Evolutionary conservation across 2,888 invertebrate species (phyloP), one percentile per base, ranked within the genome.

Genomic region (Caradrina kadenii): DNA sequence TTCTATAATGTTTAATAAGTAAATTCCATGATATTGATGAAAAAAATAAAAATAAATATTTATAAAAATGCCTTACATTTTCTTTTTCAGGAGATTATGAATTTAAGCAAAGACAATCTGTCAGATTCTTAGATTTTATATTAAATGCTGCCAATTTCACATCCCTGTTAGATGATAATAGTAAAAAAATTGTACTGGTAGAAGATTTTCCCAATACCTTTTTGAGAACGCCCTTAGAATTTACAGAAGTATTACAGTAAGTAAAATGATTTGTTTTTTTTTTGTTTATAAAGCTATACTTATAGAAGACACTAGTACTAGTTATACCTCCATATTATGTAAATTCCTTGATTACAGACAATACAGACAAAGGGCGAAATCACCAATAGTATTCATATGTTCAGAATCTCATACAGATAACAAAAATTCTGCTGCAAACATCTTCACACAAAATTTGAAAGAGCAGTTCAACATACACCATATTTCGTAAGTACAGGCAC

Each of bases 201-300:
- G 98, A 98, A 93, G 99, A 99, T 89, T 97, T 98, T 90, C 99
- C 98, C 15, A 98, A 98, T 92, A 96, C 96, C 11, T 97, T 98
- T 85, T 87, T 97, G 39, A 96, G 96, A 84, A 97, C 97, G 84
- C 96, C 97, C 22, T 90, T 96, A 67, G 96, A 96, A 84, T 98
- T 98, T 88, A 95, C 96, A 80, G 95, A 96, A 66, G 93, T 98
- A 67, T 91, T 98, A 63, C 96, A 97, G 98, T 98, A 94, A 95
- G 96, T 93, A 17, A 54, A 13, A 11, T 13, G 0, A 35, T 21
- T 58, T 48, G 17, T 52, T 50, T 13, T n/a, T 11, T 11, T 49
- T 21, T 31, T 49, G 8, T 55, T 54, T 62, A 11, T 15, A 1
- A 54, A 35, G 35, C 35, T 3, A 4, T 26, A 26, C 26, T 8